Conservation (phyloP, 1,140 invertebrate species). For the Drosophila ogumai region DNA sequence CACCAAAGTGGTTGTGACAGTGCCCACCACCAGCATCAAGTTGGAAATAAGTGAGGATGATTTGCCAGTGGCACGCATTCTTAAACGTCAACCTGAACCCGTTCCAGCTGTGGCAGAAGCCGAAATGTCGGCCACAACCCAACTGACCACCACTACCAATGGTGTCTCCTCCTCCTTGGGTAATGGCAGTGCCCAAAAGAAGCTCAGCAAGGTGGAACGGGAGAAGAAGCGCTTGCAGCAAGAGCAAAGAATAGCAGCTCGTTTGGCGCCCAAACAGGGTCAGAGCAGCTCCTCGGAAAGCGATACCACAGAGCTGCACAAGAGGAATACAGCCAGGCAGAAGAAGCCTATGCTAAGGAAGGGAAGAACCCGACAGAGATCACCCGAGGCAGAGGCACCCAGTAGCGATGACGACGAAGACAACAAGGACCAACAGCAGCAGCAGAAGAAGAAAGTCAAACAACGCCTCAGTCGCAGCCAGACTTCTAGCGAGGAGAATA, state of each 20-base stretch:
- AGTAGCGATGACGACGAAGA: conserved; percentile 6
- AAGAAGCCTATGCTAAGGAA: conserved; percentile 72
- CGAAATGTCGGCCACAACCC: conserved; percentile 59
- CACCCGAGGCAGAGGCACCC: conserved; percentile 18
- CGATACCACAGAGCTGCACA: conserved; percentile 74
- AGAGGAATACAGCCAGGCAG: conserved; percentile 70
- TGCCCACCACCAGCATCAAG: conserved; percentile 44
- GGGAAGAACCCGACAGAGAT: conserved; percentile 48
- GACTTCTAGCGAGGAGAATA: conserved; percentile 42
- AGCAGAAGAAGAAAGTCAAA: conserved; percentile 10
- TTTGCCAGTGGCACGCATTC: conserved; percentile 65
- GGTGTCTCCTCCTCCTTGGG: conserved; percentile 42
- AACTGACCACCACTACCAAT: conserved; percentile 64
- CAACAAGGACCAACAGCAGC: conserved; percentile 18
- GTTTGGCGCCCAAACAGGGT: conserved; percentile 55
- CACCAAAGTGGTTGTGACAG: conserved; percentile 19
- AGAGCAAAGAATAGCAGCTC: conserved; percentile 76
- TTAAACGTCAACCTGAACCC: conserved; percentile 57
- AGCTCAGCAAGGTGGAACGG: conserved; percentile 72
- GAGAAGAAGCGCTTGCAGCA: conserved; percentile 77
- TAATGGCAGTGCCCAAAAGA: conserved; percentile 62
- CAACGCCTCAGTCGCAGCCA: conserved; percentile 8
- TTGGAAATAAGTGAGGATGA: conserved; percentile 74
- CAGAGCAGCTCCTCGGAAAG: conserved; percentile 78
- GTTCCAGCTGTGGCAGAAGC: conserved; percentile 24